Evolutionary conservation across 2,888 invertebrate genomes (phyloP), one percentile per base, ranked within the genome.

Genomic region (Chloroclysta siterata): DNA sequence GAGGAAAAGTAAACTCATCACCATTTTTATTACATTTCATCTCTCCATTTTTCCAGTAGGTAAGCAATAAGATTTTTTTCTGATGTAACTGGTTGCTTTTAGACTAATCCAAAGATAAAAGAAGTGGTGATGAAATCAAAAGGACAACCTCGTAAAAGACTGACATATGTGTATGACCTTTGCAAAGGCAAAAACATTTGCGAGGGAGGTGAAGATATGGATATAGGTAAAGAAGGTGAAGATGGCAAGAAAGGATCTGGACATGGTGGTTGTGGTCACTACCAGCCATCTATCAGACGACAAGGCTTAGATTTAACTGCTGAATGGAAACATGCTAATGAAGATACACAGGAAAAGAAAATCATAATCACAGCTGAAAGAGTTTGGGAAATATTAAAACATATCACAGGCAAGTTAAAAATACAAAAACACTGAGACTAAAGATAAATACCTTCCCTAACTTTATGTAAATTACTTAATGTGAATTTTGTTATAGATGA

Each of bases 241-340:
- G 95, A 94, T 53, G 89, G 92, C 41, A 90, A 95, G 86, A 86
- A 80, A 72, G 94, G 94, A 14, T 89, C 94, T 7, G 95, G 95
- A 0, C 98, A 99, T 83, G 99, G 99, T 57, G 99, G 99, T 79
- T 99, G 99, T 90, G 99, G 99, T 75, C 95, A 99, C 73, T 99
- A 98, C 82, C 99, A 99, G 84, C 99, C 99, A 0, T 97, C 96
- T 59, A 97, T 99, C 56, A 94, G 97, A 65, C 93, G 99, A 63
- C 95, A 95, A 42, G 99, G 99, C 0, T 93, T 99, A 50, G 99
- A 99, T 77, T 93, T 99, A 47, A 95, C 97, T 0, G 99, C 99
- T 0, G 99, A 99, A 89, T 99, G 99, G 99, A 99, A 98, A 89
- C 97, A 99, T 85, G 95, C 98, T 0, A 99, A 99, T 89, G 99